Conservation (phyloP, 2,797 vertebrate genomes). For the Acanthornis magna region DNA sequence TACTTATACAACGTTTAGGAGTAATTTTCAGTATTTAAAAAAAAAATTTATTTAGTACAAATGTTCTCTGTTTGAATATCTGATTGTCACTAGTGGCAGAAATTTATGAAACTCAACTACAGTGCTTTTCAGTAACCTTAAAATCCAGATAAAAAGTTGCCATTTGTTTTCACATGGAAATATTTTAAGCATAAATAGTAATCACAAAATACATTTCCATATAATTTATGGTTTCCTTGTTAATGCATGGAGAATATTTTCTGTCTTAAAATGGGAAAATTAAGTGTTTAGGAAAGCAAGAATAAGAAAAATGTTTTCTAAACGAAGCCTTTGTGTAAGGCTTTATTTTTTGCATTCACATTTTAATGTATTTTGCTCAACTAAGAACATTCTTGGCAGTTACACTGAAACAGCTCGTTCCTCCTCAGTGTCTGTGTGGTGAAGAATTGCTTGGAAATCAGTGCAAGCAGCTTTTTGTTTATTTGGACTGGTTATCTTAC, state of each 20-base stretch:
- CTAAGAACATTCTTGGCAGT: background rate
- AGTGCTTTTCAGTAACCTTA: background rate
- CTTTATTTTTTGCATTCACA: background rate
- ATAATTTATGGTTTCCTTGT: background rate
- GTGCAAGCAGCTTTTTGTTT: constrained; percentile 37
- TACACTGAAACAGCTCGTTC: background rate
- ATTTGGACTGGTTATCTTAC: constrained; percentile 50
- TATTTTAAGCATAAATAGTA: background rate
- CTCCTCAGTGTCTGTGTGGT: background rate
- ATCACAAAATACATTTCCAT: background rate
- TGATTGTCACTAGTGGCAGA: background rate
- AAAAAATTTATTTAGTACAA: background rate
- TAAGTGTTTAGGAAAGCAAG: background rate
- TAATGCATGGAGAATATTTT: background rate
- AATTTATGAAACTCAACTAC: background rate
- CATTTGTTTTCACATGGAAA: background rate
- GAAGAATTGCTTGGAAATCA: constrained; percentile 36
- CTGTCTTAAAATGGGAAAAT: background rate
- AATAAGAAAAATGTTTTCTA: background rate
- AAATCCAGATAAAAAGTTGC: background rate
- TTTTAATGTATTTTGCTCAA: background rate
- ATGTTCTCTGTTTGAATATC: background rate
- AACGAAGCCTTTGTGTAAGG: background rate
- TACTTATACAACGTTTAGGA: background rate
- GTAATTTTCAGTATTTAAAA: background rate